Conservation (phyloP, 2,797 vertebrate species). For the Pipistrellus nathusii region DNA sequence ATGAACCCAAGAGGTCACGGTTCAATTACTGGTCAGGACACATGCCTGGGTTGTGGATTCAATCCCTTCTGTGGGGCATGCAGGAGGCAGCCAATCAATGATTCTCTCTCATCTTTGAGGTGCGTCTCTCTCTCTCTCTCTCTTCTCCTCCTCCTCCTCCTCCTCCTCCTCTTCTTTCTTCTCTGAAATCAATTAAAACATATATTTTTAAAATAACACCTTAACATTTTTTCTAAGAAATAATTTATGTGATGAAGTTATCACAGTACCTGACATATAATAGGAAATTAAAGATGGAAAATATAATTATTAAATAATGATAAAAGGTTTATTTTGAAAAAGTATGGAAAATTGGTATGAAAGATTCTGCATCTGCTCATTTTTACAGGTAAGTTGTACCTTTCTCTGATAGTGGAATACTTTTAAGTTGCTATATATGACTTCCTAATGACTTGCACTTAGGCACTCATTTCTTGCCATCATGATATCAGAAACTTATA, state of each 20-base stretch:
- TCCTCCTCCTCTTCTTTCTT: too few species aligned
- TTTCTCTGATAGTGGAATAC: neutral
- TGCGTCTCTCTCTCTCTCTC: too few species aligned
- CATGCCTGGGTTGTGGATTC: too few species aligned
- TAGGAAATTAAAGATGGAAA: neutral
- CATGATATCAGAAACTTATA: neutral
- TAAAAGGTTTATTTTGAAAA: neutral
- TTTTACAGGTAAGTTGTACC: neutral
- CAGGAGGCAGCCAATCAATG: too few species aligned
- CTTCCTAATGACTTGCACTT: slow-evolving; percentile 7
- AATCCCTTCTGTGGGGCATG: too few species aligned
- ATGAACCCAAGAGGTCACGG: too few species aligned
- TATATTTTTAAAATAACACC: neutral
- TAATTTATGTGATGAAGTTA: neutral
- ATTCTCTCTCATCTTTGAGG: too few species aligned
- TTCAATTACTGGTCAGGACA: too few species aligned
- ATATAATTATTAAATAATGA: neutral
- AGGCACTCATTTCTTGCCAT: neutral
- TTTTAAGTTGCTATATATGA: neutral
- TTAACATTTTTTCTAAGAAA: neutral
- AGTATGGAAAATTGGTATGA: neutral
- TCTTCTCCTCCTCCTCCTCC: too few species aligned
- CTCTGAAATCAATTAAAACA: too few species aligned
- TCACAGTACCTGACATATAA: neutral
- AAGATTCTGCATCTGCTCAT: neutral